These are phyloP conservation scores for Aphidius colemani DNA, from an alignment of 2,888 invertebrate species.

Conservation along the genomic window DNA sequence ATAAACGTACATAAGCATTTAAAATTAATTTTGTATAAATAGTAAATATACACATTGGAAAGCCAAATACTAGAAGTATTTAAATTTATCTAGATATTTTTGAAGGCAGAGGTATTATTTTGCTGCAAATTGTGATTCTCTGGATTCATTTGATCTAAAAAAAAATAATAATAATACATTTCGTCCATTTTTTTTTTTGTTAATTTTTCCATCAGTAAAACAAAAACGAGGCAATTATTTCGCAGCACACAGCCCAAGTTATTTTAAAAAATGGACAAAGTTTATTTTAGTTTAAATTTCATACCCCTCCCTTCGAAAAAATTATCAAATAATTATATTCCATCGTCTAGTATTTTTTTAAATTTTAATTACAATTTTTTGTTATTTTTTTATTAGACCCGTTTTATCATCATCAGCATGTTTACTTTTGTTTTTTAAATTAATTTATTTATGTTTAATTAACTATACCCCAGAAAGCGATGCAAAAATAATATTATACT, in stretches of 20 bases:
- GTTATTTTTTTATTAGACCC: constrained; percentile 29
- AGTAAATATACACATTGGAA: constrained; percentile 39
- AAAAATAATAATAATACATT: constrained; percentile 17
- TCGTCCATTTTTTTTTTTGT: neutral
- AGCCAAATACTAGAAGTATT: constrained; percentile 35
- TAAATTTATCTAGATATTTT: too few relatives aligned
- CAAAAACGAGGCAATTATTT: too few relatives aligned
- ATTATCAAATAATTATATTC: constrained; percentile 25
- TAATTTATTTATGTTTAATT: constrained; percentile 7
- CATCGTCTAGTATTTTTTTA: constrained; percentile 10
- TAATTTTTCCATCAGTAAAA: too few relatives aligned
- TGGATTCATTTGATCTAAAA: neutral
- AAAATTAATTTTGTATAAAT: constrained; percentile 39
- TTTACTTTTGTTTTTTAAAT: constrained; percentile 7
- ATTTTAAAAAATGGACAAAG: constrained; percentile 49
- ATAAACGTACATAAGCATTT: constrained; percentile 39
- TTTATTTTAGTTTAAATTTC: constrained; percentile 31
- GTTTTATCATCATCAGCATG: constrained; percentile 10
- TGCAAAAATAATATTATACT: constrained; percentile 40
- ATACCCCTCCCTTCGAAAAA: constrained; percentile 19
- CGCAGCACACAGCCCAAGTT: constrained; percentile 46
- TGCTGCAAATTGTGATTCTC: too few relatives aligned
- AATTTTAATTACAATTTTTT: constrained; percentile 13
- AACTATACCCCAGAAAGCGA: constrained; percentile 31
- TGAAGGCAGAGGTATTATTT: too few relatives aligned